A percentile compares a stretch with the other conserved stretches of the same genome.
phyloP scores from a whole-genome alignment of 2,797 vertebrate species.

The Lophius americanus region DNA sequence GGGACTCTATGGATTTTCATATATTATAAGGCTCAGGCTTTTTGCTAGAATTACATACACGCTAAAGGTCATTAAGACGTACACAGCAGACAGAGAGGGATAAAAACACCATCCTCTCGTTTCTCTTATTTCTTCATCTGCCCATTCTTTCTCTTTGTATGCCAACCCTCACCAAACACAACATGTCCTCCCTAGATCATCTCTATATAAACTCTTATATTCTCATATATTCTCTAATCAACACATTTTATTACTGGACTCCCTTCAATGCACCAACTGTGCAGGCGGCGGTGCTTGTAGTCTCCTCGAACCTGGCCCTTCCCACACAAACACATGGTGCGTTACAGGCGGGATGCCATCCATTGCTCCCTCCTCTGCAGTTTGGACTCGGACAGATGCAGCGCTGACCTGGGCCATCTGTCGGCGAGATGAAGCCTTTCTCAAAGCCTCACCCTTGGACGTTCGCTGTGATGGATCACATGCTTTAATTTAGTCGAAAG shows the following conservation, averaged over 20 bases:
- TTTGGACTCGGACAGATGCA: conserved; percentile 39
- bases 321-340: conserved; percentile 63
- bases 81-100: conserved; percentile 46
- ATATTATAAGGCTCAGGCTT: conserved; percentile 47
- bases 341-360: conserved; percentile 17
- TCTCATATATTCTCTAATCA: conserved; percentile 20
- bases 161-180: conserved; percentile 4
- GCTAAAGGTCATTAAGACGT: conserved; percentile 61
- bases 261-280: conserved; percentile 42
- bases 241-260: conserved; percentile 24
- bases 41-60: conserved; percentile 60
- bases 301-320: conserved; percentile 30
- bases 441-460: conserved; percentile 39
- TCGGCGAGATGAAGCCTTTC: conserved; percentile 15
- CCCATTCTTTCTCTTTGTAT: neutral
- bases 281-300: conserved; percentile 10
- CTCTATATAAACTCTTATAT: neutral
- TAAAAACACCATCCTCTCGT: conserved; percentile 40
- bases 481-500: conserved; percentile 7
- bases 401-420: conserved; percentile 58
- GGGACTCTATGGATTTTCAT: conserved; percentile 71
- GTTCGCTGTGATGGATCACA: conserved; percentile 10
- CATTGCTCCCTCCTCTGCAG: conserved; percentile 19
- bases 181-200: neutral
- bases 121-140: conserved; percentile 14